Percentiles rank a stretch among this genome's conserved stretches.
Conservation (phyloP, 2,888 invertebrate species). For the Drosophila colorata region DNA sequence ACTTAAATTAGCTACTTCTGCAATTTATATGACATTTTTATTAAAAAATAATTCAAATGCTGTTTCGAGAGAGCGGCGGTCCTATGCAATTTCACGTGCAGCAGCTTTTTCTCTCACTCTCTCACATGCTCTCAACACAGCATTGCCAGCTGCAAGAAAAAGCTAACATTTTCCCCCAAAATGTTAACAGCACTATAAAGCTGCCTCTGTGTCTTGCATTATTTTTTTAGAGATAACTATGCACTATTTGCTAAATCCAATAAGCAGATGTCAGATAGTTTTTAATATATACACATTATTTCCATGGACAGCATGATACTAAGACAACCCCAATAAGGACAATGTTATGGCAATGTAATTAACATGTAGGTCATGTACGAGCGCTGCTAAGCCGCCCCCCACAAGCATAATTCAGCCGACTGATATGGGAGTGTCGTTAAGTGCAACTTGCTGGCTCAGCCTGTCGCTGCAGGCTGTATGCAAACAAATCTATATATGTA, state of each 20-base stretch:
- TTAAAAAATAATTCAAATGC: constrained; percentile 3
- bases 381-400: constrained; percentile 24
- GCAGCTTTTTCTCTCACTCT: neutral
- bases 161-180: constrained; percentile 19
- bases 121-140: constrained; percentile 15
- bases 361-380: constrained; percentile 43
- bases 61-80: constrained; percentile 7
- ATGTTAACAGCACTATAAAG: constrained; percentile 35
- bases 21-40: constrained; percentile 13
- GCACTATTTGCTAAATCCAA: neutral
- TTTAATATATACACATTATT: neutral
- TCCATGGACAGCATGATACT: neutral
- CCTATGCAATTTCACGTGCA: constrained; percentile 23
- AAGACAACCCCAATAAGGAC: neutral
- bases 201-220: too few relatives aligned
- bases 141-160: constrained; percentile 53
- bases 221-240: neutral
- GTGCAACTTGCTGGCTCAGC: constrained; percentile 28
- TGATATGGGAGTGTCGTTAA: constrained; percentile 44
- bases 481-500: constrained; percentile 1
- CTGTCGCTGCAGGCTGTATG: constrained; percentile 24
- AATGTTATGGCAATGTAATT: constrained; percentile 14
- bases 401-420: constrained; percentile 14
- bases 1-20: constrained; percentile 5
- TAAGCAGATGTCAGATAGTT: neutral